phyloP scores from a whole-genome alignment of 2,113 vertebrate species.

The Struthio camelus region DNA sequence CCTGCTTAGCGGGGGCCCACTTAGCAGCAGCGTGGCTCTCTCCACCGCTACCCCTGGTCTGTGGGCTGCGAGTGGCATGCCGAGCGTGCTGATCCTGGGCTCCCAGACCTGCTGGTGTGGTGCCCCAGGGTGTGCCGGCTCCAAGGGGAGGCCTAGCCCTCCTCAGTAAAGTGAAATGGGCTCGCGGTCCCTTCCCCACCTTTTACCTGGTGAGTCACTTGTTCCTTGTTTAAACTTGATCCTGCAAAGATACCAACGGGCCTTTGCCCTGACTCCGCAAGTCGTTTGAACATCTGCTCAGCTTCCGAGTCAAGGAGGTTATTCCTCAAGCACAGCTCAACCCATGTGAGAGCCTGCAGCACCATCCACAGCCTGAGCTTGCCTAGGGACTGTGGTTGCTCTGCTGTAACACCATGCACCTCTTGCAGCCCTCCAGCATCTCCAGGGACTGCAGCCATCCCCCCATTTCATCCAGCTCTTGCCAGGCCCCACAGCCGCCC shows the following conservation, averaged over 20 bases:
- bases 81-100: rapidly evolving
- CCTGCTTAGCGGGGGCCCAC: not conserved
- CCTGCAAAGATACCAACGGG: not conserved
- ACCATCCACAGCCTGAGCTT: not conserved
- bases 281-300: not conserved
- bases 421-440: too few relatives aligned
- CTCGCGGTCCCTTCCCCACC: too few relatives aligned
- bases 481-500: too few relatives aligned
- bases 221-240: not conserved
- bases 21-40: not conserved
- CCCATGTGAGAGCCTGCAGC: rapidly evolving
- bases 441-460: too few relatives aligned
- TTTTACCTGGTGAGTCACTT: not conserved
- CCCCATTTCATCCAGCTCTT: too few relatives aligned
- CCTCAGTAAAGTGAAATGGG: too few relatives aligned
- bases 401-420: not conserved
- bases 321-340: not conserved
- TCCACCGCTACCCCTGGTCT: not conserved
- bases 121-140: not conserved
- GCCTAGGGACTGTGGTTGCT: rapidly evolving
- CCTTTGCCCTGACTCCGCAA: not conserved
- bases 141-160: not conserved
- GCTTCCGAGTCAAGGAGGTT: rapidly evolving
- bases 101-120: not conserved
- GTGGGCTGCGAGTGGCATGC: not conserved